Evolutionary conservation across 2,113 vertebrate species (phyloP).

Genomic region (Syrrhaptes paradoxus): DNA sequence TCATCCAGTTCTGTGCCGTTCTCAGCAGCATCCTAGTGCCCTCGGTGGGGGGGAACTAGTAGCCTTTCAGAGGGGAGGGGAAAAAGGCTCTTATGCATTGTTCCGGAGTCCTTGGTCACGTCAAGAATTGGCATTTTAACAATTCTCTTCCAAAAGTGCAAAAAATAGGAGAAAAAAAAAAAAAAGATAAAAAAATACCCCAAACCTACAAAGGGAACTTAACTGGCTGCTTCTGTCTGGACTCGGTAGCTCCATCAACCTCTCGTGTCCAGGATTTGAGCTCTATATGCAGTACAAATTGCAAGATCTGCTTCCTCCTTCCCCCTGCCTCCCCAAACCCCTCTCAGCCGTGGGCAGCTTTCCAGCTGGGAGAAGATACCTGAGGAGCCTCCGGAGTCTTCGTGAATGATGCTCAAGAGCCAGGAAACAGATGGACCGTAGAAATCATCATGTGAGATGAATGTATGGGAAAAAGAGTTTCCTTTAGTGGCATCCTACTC

Average conservation of each 20-base stretch:
- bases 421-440: slow-evolving; percentile 34
- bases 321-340: not conserved
- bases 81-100: slow-evolving; percentile 34
- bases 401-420: slow-evolving; percentile 37
- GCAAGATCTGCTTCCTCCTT: slow-evolving; percentile 36
- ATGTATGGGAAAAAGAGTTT: slow-evolving; percentile 51
- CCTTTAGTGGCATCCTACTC: slow-evolving; percentile 50
- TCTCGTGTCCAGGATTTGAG: slow-evolving; percentile 36
- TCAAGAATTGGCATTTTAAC: slow-evolving; percentile 62
- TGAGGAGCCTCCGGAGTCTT: not conserved
- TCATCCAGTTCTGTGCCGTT: slow-evolving; percentile 80
- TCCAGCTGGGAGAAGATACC: slow-evolving; percentile 28
- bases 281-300: slow-evolving; percentile 13
- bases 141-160: slow-evolving; percentile 55
- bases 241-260: slow-evolving; percentile 49
- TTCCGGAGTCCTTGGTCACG: slow-evolving; percentile 51
- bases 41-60: slow-evolving; percentile 28
- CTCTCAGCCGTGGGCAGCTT: slow-evolving; percentile 20
- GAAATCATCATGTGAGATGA: slow-evolving; percentile 53
- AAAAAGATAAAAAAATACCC: not conserved
- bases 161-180: not conserved
- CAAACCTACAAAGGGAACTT: slow-evolving; percentile 44
- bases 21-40: slow-evolving; percentile 81
- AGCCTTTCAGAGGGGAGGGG: slow-evolving; percentile 54
- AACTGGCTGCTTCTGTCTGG: slow-evolving; percentile 62